Percentiles rank a stretch among this genome's conserved stretches.
These are phyloP conservation scores for Drosophila willistoni DNA, from an alignment of 1,140 invertebrate species.

Conservation along the genomic window DNA sequence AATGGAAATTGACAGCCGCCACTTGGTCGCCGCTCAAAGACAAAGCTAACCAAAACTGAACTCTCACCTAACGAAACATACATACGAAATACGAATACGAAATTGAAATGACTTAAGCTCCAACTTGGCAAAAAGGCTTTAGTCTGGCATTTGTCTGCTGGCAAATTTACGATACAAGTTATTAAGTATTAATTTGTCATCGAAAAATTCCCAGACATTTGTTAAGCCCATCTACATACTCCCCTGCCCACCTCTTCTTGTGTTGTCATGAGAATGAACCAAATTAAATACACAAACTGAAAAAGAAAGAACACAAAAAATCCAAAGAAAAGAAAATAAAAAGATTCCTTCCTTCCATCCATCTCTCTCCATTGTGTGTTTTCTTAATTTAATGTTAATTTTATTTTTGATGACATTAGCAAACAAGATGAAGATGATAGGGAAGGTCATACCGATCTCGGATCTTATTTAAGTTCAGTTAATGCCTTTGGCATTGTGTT, in stretches of 20 bases:
- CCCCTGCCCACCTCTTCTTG: not conserved
- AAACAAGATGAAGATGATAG: slow-evolving; percentile 43
- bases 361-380: not conserved
- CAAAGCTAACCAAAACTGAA: slow-evolving; percentile 60
- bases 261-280: not conserved
- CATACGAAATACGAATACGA: slow-evolving; percentile 29
- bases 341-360: not conserved
- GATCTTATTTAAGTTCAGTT: slow-evolving; percentile 41
- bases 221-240: slow-evolving; percentile 6
- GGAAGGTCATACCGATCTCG: slow-evolving; percentile 57
- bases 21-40: slow-evolving; percentile 48
- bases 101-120: slow-evolving; percentile 33
- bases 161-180: slow-evolving; percentile 81
- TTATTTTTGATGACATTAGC: slow-evolving; percentile 35
- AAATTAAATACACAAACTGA: no score
- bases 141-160: slow-evolving; percentile 14
- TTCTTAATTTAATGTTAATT: slow-evolving; percentile 20
- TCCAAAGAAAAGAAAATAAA: no score
- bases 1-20: slow-evolving; percentile 48
- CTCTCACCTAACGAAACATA: slow-evolving; percentile 66
- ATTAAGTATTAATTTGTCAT: slow-evolving; percentile 81
- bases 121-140: slow-evolving; percentile 32
- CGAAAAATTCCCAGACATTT: slow-evolving; percentile 35
- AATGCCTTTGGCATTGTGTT: slow-evolving; percentile 60
- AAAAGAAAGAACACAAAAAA: no score